phyloP scores from a whole-genome alignment of 2,113 vertebrate genomes.

The Poecile atricapillus region DNA sequence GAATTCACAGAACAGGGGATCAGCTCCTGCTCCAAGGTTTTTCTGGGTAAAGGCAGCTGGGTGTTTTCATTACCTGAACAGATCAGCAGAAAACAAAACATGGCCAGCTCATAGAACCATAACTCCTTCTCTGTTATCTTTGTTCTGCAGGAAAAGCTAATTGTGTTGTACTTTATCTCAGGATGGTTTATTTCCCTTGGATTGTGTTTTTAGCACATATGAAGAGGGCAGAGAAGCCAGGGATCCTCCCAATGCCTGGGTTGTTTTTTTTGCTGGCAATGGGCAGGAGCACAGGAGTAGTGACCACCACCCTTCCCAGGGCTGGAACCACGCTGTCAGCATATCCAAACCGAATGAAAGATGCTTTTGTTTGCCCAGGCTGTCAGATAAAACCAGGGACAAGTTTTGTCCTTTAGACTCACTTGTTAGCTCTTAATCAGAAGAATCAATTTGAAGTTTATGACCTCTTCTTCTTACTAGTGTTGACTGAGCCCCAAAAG shows the following conservation, averaged over 20 bases:
- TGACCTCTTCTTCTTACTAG: background rate
- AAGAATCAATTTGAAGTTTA: background rate
- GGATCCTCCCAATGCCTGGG: background rate
- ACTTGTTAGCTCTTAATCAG: background rate
- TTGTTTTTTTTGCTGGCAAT: background rate
- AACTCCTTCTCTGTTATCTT: background rate
- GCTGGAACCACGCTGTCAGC: background rate
- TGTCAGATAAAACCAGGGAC: background rate
- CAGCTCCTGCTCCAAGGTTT: background rate
- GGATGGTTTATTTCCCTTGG: background rate
- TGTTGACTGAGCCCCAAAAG: background rate
- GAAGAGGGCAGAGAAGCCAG: background rate
- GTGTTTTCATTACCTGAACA: background rate
- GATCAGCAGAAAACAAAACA: background rate
- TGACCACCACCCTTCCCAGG: background rate
- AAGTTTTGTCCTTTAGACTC: background rate
- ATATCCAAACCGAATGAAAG: background rate
- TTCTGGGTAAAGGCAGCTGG: background rate
- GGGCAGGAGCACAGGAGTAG: background rate
- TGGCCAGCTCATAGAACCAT: background rate
- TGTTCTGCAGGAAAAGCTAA: background rate
- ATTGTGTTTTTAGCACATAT: accelerated
- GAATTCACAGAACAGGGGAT: background rate
- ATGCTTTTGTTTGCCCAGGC: background rate
- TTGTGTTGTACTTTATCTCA: background rate